Conservation (phyloP, 2,797 vertebrate species). For the Channallabes apus region DNA sequence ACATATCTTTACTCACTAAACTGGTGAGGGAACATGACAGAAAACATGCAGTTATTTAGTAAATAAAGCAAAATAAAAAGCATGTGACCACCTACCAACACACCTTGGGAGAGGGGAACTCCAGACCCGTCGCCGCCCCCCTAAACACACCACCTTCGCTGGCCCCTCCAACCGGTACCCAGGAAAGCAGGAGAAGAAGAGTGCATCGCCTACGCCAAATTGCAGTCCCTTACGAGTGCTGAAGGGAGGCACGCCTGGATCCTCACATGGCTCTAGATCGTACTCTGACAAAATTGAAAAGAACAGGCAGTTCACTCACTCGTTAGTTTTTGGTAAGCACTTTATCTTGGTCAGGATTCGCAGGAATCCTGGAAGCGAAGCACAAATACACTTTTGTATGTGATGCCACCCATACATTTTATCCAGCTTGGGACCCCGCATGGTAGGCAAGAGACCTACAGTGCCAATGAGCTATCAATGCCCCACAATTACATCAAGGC, state of each 20-base stretch:
- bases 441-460: too few relatives aligned
- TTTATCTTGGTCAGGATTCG: neutral
- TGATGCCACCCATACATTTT: too few relatives aligned
- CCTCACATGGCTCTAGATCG: slow-evolving; percentile 94
- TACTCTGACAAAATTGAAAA: slow-evolving; percentile 77
- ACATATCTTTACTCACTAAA: neutral
- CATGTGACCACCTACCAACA: slow-evolving; percentile 99
- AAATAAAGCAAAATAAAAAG: slow-evolving; percentile 89
- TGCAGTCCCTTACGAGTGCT: slow-evolving; percentile 94
- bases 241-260: slow-evolving; percentile 91
- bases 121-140: slow-evolving; percentile 97
- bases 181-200: slow-evolving; percentile 96
- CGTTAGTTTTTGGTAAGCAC: neutral
- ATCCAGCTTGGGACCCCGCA: too few relatives aligned
- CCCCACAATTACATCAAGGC: neutral
- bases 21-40: neutral
- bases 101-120: slow-evolving; percentile 99
- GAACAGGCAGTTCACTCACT: neutral
- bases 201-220: slow-evolving; percentile 89
- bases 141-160: slow-evolving; percentile 90
- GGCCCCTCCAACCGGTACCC: slow-evolving; percentile 97
- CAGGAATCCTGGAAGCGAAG: neutral
- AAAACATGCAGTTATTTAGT: slow-evolving; percentile 44
- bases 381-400: neutral
- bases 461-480: too few relatives aligned